Base-by-base conservation (phyloP, 2,888 invertebrate species). In the Atrina japonica region DNA sequence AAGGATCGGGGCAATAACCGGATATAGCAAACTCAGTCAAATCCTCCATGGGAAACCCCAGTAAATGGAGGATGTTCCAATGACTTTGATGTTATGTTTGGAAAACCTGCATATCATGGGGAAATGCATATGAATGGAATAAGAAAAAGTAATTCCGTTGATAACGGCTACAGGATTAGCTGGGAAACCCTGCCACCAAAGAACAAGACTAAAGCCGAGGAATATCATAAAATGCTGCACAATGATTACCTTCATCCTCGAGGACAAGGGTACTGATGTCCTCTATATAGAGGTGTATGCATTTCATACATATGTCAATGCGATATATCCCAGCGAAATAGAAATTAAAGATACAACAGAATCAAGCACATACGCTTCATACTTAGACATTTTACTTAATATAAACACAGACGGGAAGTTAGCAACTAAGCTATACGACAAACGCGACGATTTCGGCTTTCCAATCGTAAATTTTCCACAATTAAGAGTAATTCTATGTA, bases 1-100 rank as follows among this genome's bases (percentile, higher is more conserved):
- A 27, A 23, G 52, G 2, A 11, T 11, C 6, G 35, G 11, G 11
- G 11, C 11, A 35, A 35, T 35, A n/a, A 35, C 35, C 11, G 16
- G 52, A 52, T 23, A 27, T 25, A 18, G 23, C 11, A 18, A 52
- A 27, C n/a, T n/a, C 52, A 52, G 25, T 25, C 52, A 52, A n/a
- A 25, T 16, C 49, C 61, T 16, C 61, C 61, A 1, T 61, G 61
- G 61, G 61, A 61, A 35, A 27, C 59, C 3, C 35, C 61, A 11
- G 25, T 14, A 3, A 3, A 14, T n/a, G 56, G 40, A 21, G 30
- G 25, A 30, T 16, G 14, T 30, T 7, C 30, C 5, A 61, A 35
- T 29, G 61, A 61, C 49, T 49, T 61, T 7, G 61, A 61, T 43
- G 43, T 35, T 1, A 49, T 61, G 49, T 61, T 61, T 61, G 61